phyloP scores from a whole-genome alignment of 2,888 invertebrate species.

The Chironomus tentans region DNA sequence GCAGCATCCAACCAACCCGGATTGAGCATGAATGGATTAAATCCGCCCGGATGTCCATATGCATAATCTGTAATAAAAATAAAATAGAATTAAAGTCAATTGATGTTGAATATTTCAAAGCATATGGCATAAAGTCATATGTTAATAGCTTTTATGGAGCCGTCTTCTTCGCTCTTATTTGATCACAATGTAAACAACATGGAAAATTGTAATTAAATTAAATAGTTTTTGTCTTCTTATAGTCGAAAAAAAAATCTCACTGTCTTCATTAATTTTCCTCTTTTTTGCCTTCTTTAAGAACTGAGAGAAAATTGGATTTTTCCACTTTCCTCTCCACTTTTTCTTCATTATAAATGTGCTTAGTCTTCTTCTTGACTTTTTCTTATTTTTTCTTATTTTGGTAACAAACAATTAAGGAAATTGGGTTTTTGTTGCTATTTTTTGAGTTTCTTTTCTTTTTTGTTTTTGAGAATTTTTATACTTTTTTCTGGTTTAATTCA shows the following conservation, averaged over 20 bases:
- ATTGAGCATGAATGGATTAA: conserved; percentile 69
- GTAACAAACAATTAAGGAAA: conserved; percentile 18
- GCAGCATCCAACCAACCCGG: conserved; percentile 80
- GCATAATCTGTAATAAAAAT: conserved; percentile 55
- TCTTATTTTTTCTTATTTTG: background rate
- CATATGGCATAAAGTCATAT: background rate
- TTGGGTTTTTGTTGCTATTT: background rate
- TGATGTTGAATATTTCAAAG: background rate
- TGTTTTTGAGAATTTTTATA: no score
- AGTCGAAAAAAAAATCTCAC: background rate
- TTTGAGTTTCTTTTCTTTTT: background rate
- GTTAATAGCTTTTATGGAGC: conserved; percentile 21
- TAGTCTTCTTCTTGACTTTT: background rate
- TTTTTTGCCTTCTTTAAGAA: background rate
- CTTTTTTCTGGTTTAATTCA: no score
- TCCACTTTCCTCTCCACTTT: background rate
- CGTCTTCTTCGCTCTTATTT: background rate
- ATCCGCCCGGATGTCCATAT: conserved; percentile 67
- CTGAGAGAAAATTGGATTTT: background rate
- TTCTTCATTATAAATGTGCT: no score
- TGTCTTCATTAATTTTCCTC: background rate
- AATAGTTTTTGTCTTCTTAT: conserved; percentile 3
- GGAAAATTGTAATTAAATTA: conserved; percentile 18
- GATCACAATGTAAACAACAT: background rate
- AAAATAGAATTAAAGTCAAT: conserved; percentile 26